Conservation (phyloP, 1,140 invertebrate genomes). For the Zaprionus taronus region DNA sequence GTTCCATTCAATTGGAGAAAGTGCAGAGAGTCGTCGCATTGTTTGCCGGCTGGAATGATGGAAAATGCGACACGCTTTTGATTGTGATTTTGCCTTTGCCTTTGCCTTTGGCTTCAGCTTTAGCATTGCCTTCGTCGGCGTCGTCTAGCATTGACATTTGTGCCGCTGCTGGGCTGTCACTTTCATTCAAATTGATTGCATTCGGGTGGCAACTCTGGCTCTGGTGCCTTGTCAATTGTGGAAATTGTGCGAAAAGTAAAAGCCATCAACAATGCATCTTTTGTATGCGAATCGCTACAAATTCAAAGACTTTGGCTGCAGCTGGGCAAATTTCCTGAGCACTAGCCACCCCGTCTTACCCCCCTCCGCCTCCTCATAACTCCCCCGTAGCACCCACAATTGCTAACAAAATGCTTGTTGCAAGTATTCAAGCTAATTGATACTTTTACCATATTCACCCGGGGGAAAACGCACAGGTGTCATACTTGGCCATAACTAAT, state of each 20-base stretch:
- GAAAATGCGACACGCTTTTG: conserved; percentile 77
- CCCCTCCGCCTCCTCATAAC: neutral
- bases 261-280: conserved; percentile 41
- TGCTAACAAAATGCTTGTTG: conserved; percentile 11
- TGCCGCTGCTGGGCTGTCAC: conserved; percentile 27
- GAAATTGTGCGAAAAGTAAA: conserved; percentile 60
- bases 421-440: conserved; percentile 62
- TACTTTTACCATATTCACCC: conserved; percentile 67
- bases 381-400: neutral
- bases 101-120: conserved; percentile 4
- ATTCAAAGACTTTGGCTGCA: conserved; percentile 54
- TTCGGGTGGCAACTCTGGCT: conserved; percentile 45
- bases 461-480: conserved; percentile 59
- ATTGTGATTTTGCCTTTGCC: conserved; percentile 16
- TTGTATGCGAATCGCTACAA: conserved; percentile 35
- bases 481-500: conserved; percentile 41
- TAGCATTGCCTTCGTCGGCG: neutral
- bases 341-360: conserved; percentile 2
- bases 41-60: conserved; percentile 59
- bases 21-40: conserved; percentile 62
- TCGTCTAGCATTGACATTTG: conserved; percentile 65
- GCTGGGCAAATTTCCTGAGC: conserved; percentile 14
- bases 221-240: conserved; percentile 27
- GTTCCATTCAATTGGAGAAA: conserved; percentile 67
- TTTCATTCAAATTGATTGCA: conserved; percentile 75